These are phyloP conservation scores for Dolomedes plantarius DNA, from an alignment of 2,888 invertebrate species.

Conservation along the genomic window DNA sequence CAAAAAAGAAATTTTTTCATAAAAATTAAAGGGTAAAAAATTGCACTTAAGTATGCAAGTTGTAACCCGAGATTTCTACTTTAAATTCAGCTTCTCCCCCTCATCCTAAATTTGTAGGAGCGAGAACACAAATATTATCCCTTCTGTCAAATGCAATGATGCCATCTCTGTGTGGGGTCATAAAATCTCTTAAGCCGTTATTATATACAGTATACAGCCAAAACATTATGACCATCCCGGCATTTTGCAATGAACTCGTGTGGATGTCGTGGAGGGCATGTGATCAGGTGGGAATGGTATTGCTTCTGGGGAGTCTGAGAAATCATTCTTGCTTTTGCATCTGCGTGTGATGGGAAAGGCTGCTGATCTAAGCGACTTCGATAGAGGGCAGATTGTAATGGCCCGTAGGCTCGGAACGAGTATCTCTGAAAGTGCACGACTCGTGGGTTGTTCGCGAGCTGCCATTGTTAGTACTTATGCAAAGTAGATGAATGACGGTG, in stretches of 20 bases:
- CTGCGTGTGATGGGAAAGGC: not conserved
- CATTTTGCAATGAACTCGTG: not conserved
- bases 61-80: too few relatives aligned
- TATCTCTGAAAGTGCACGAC: not conserved
- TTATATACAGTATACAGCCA: not conserved
- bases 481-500: not conserved
- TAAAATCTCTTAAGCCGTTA: too few relatives aligned
- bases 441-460: not conserved
- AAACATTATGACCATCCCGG: not conserved
- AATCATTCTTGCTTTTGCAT: not conserved
- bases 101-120: too few relatives aligned
- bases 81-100: too few relatives aligned
- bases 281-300: too few relatives aligned
- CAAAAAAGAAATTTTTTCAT: too few relatives aligned
- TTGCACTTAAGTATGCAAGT: too few relatives aligned
- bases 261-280: not conserved
- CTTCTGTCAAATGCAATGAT: too few relatives aligned
- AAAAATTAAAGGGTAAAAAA: too few relatives aligned
- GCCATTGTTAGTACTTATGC: not conserved
- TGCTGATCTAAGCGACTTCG: not conserved
- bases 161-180: too few relatives aligned
- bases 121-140: too few relatives aligned
- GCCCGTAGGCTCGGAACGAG: not conserved
- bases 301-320: not conserved
- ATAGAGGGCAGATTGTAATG: not conserved